Percentiles rank a stretch among this genome's conserved stretches.
Conservation (phyloP, 2,888 invertebrate genomes). For the Yponomeuta malinellus region DNA sequence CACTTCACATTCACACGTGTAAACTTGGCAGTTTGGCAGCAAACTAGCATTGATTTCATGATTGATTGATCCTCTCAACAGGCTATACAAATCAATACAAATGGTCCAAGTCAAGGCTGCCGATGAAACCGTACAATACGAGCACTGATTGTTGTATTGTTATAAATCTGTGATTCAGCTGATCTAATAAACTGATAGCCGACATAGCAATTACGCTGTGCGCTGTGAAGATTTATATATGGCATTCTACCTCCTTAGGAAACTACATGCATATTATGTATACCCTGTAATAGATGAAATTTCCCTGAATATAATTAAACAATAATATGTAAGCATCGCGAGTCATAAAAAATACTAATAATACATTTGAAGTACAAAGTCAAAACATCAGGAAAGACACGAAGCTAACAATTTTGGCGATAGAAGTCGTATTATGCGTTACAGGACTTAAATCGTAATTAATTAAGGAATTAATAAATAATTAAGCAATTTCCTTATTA, state of each 20-base stretch:
- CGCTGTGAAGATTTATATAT: background rate
- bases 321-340: too few relatives aligned
- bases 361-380: too few relatives aligned
- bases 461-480: background rate
- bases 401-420: too few relatives aligned
- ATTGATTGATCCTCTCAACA: background rate
- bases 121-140: background rate
- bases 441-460: background rate
- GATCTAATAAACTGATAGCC: background rate
- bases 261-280: background rate
- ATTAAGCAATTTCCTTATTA: too few relatives aligned
- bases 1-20: too few relatives aligned
- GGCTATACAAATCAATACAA: background rate
- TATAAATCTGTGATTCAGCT: background rate
- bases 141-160: conserved; percentile 1
- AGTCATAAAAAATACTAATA: too few relatives aligned
- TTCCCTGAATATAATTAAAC: too few relatives aligned
- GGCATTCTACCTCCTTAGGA: background rate
- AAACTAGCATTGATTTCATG: background rate
- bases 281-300: too few relatives aligned
- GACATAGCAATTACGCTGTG: background rate
- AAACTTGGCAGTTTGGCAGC: too few relatives aligned
- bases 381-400: too few relatives aligned
- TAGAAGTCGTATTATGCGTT: too few relatives aligned
- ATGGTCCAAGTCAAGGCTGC: background rate